These are phyloP conservation scores for Lagria hirta DNA, from an alignment of 2,888 invertebrate genomes.

Conservation along the genomic window DNA sequence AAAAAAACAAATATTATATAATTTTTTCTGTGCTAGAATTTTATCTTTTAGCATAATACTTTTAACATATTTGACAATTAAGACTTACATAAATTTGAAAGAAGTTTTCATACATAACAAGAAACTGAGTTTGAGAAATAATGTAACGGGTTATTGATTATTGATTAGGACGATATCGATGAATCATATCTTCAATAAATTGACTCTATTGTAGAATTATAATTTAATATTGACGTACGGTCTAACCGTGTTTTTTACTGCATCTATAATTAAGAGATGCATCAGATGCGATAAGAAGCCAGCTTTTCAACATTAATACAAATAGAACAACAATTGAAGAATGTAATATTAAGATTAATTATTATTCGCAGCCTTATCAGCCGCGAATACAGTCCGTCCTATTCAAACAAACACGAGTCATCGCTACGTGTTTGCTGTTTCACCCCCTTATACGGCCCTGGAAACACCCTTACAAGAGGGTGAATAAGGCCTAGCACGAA, in stretches of 20 bases:
- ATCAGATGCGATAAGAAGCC: slow-evolving; percentile 35
- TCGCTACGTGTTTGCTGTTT: slow-evolving; percentile 40
- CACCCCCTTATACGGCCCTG: slow-evolving; percentile 24
- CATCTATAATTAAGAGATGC: slow-evolving; percentile 42
- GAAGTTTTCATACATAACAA: no score
- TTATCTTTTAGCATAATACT: no score
- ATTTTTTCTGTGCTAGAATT: no score
- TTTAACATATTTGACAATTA: no score
- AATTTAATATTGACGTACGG: slow-evolving; percentile 42
- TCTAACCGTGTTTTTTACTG: slow-evolving; percentile 27
- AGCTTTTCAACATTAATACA: slow-evolving; percentile 6
- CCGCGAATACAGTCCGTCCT: slow-evolving; percentile 47
- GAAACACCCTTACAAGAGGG: slow-evolving; percentile 20
- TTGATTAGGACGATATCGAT: slow-evolving; percentile 25
- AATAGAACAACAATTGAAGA: slow-evolving; percentile 45
- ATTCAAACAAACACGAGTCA: slow-evolving; percentile 53
- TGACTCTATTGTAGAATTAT: slow-evolving; percentile 34
- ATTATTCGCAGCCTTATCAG: slow-evolving; percentile 47
- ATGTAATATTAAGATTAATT: slow-evolving; percentile 55
- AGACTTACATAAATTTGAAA: no score
- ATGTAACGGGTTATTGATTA: slow-evolving; percentile 26
- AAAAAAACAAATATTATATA: no score
- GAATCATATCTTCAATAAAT: slow-evolving; percentile 25
- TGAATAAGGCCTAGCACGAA: slow-evolving; percentile 29
- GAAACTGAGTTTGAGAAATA: no score